These are phyloP conservation scores for pig (Sus scrofa) DNA, from an alignment of 2,113 vertebrate species.

Conservation along the genomic window DNA sequence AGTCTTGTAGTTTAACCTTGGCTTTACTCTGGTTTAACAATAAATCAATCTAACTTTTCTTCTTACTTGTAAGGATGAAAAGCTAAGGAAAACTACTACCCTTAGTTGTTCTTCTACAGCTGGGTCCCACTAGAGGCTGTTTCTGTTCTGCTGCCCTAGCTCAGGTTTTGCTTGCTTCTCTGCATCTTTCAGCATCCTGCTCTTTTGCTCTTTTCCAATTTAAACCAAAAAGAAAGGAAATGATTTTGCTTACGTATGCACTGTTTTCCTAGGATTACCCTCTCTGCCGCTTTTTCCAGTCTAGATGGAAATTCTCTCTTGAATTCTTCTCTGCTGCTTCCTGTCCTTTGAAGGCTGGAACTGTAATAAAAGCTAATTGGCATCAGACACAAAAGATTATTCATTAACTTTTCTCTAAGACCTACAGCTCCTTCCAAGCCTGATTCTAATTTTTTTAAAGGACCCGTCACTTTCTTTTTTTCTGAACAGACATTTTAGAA, in stretches of 20 bases:
- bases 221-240: constrained; percentile 69
- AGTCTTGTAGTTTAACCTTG: constrained; percentile 58
- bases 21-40: constrained; percentile 37
- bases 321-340: constrained; percentile 65
- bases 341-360: constrained; percentile 74
- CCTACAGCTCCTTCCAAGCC: constrained; percentile 59
- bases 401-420: constrained; percentile 78
- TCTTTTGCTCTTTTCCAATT: constrained; percentile 18
- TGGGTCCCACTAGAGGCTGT: not conserved
- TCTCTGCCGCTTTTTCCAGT: constrained; percentile 69
- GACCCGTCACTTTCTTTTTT: constrained; percentile 59
- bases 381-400: constrained; percentile 78
- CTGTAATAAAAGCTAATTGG: constrained; percentile 77
- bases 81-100: constrained; percentile 40
- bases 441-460: constrained; percentile 70
- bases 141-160: not conserved
- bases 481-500: constrained; percentile 65
- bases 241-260: constrained; percentile 66
- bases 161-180: constrained; percentile 55
- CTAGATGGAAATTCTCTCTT: constrained; percentile 64
- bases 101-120: not conserved
- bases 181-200: constrained; percentile 44
- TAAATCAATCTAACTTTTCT: not conserved
- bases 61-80: constrained; percentile 6
- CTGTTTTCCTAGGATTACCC: constrained; percentile 69